These are phyloP conservation scores for Pseudomugil gertrudae DNA, from an alignment of 2,797 vertebrate species.

Conservation along the genomic window DNA sequence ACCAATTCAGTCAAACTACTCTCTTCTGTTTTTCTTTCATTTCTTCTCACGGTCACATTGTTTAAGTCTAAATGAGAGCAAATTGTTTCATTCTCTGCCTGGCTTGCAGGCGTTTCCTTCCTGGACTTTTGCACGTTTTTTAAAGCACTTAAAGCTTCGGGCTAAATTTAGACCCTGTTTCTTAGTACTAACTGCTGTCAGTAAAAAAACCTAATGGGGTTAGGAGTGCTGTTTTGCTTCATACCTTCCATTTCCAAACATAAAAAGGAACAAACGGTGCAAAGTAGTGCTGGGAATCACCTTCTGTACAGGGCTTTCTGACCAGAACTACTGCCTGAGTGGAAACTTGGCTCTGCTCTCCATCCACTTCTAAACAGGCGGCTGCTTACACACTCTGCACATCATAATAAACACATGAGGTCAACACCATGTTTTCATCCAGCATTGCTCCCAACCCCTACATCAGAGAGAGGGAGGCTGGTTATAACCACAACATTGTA, in stretches of 20 bases:
- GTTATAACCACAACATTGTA: conserved; percentile 32
- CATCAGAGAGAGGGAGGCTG: conserved; percentile 12
- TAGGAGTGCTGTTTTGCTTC: not conserved
- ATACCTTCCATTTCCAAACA: conserved; percentile 21
- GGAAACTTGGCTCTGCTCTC: conserved; percentile 80
- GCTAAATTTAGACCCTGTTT: not conserved
- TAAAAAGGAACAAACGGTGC: conserved; percentile 43
- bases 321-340: conserved; percentile 43
- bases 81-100: not conserved
- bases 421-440: conserved; percentile 51
- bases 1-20: not conserved
- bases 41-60: conserved; percentile 2
- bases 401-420: conserved; percentile 74
- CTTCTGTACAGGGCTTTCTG: conserved; percentile 48
- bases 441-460: conserved; percentile 14
- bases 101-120: not conserved
- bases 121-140: not conserved
- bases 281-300: conserved; percentile 73
- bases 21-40: not conserved
- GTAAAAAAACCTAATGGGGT: not conserved
- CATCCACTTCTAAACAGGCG: conserved; percentile 65
- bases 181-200: not conserved
- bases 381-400: conserved; percentile 71
- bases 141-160: not conserved
- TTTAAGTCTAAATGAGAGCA: not conserved